Conservation (phyloP, 2,113 vertebrate species). For the Cinclus cinclus region DNA sequence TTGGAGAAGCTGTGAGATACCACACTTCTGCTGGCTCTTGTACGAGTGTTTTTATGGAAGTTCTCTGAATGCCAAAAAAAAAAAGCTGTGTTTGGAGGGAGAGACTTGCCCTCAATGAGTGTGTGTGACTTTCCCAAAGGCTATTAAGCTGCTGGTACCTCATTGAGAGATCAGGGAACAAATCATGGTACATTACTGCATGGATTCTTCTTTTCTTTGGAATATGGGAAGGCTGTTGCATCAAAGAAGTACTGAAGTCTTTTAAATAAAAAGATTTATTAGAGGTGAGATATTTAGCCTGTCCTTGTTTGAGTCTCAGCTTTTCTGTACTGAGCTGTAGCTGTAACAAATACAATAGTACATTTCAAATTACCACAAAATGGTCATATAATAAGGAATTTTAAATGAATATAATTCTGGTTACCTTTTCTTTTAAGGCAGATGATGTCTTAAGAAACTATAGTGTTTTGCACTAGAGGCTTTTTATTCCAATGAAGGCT, state of each 20-base stretch:
- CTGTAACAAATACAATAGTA: neutral
- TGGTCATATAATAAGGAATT: neutral
- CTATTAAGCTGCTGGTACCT: neutral
- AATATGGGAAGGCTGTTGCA: neutral
- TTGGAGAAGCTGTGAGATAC: neutral
- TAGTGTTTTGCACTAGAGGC: neutral
- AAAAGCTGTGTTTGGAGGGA: neutral
- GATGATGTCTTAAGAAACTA: neutral
- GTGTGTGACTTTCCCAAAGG: neutral
- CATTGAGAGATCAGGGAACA: neutral
- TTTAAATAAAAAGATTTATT: neutral
- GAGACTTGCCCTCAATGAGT: neutral
- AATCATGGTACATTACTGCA: neutral
- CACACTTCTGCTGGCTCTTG: neutral
- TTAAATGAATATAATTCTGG: rapidly evolving
- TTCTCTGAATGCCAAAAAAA: neutral
- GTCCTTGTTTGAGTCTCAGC: neutral
- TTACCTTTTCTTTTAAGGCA: neutral
- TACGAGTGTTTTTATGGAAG: neutral
- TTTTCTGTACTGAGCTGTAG: neutral
- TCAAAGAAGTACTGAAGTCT: neutral
- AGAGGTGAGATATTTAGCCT: neutral
- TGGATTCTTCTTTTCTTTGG: neutral
- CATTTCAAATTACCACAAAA: neutral
- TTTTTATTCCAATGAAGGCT: neutral